phyloP scores from a whole-genome alignment of 1,140 invertebrate species.

The Drosophila mayri region DNA sequence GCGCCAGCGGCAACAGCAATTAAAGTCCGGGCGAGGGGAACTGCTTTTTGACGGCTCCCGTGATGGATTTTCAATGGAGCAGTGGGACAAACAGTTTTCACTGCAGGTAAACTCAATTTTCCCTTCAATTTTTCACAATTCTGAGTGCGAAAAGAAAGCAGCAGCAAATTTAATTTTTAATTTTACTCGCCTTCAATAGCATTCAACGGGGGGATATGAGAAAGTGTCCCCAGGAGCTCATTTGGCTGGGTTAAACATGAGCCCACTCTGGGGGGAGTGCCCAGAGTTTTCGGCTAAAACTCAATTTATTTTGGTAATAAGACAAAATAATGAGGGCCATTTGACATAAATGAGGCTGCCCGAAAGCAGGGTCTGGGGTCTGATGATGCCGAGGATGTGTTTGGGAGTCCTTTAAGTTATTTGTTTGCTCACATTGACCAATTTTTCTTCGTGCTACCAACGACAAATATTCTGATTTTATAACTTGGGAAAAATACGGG shows the following conservation, averaged over 20 bases:
- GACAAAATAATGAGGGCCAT: conserved; percentile 80
- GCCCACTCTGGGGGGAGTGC: background rate
- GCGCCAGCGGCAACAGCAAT: conserved; percentile 62
- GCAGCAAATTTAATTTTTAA: conserved; percentile 67
- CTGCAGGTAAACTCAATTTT: conserved; percentile 77
- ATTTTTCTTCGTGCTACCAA: conserved; percentile 55
- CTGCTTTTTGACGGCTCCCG: conserved; percentile 50
- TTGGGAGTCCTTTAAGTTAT: conserved; percentile 62
- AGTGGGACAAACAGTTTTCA: conserved; percentile 8
- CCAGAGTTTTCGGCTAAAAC: conserved; percentile 71
- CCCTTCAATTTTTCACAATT: conserved; percentile 69
- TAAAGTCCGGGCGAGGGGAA: conserved; percentile 36
- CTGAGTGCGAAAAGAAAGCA: conserved; percentile 23
- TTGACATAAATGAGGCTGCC: conserved; percentile 73
- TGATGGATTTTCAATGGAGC: conserved; percentile 66
- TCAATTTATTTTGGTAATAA: conserved; percentile 83
- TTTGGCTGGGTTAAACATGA: conserved; percentile 44
- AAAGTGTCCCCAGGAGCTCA: conserved; percentile 33
- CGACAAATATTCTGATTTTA: conserved; percentile 38
- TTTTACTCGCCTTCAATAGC: conserved; percentile 38
- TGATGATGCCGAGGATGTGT: conserved; percentile 7
- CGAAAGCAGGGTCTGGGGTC: background rate
- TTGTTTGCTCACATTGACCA: conserved; percentile 70
- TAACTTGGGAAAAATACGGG: conserved; percentile 45
- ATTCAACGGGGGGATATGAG: background rate